Evolutionary conservation across 2,888 invertebrate genomes (phyloP).

Genomic region (Epinotia brunnichana): DNA sequence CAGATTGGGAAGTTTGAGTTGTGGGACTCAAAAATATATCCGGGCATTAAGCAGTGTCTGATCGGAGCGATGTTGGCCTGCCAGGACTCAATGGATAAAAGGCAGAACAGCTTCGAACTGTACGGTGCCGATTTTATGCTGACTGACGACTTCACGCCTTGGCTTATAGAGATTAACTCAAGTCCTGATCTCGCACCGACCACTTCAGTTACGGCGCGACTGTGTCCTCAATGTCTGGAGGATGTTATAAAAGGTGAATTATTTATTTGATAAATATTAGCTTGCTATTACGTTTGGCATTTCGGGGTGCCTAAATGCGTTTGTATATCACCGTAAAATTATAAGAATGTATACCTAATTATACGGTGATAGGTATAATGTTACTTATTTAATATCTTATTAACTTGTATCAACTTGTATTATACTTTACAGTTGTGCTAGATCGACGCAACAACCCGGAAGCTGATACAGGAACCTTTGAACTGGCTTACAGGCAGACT

Average conservation of each 20-base stretch:
- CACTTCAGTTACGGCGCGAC: conserved; percentile 92
- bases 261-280: neutral
- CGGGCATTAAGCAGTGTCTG: conserved; percentile 91
- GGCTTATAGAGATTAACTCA: conserved; percentile 97
- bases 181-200: conserved; percentile 96
- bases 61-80: conserved; percentile 93
- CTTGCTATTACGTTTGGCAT: too few relatives aligned
- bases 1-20: conserved; percentile 89
- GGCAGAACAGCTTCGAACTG: conserved; percentile 93
- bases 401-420: conserved; percentile 33
- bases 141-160: conserved; percentile 93
- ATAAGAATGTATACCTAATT: too few relatives aligned
- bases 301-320: too few relatives aligned
- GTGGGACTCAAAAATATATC: conserved; percentile 94
- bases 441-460: conserved; percentile 88
- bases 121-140: conserved; percentile 98
- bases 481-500: conserved; percentile 90
- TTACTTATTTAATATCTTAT: neutral
- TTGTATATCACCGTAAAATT: too few relatives aligned
- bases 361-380: too few relatives aligned
- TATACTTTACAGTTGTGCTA: conserved; percentile 86
- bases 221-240: conserved; percentile 94
- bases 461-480: conserved; percentile 92
- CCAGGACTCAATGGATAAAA: conserved; percentile 92
- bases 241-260: conserved; percentile 95